A percentile compares a stretch with the other conserved stretches of the same genome.
Conservation (phyloP, 2,113 vertebrate species). For the Reinhardtius hippoglossoides region DNA sequence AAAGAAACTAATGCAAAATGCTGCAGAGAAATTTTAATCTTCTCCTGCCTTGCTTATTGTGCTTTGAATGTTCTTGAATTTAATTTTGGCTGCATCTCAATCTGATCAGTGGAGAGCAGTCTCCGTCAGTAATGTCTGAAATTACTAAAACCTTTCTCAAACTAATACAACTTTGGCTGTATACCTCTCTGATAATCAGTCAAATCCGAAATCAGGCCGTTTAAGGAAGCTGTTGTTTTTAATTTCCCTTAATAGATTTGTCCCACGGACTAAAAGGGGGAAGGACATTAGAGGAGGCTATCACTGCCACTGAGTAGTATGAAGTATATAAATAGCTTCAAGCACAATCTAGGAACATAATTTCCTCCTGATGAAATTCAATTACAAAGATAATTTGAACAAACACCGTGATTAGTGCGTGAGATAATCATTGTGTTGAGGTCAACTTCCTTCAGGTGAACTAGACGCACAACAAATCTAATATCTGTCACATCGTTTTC, state of each 20-base stretch:
- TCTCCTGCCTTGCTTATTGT: not conserved
- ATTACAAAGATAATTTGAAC: no score
- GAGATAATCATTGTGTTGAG: no score
- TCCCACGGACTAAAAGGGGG: no score
- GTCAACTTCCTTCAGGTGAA: no score
- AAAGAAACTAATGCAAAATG: not conserved
- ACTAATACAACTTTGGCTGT: not conserved
- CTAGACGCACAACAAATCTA: no score
- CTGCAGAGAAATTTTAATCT: not conserved
- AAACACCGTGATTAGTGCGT: no score
- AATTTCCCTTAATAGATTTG: not conserved
- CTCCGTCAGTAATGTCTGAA: not conserved
- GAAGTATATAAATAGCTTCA: slow-evolving; percentile 5
- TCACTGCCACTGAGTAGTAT: not conserved
- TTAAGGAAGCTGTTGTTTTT: no score
- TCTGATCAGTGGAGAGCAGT: not conserved
- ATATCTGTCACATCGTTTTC: no score
- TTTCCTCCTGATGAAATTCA: no score
- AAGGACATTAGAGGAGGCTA: slow-evolving; percentile 3
- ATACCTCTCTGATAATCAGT: not conserved
- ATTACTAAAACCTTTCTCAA: not conserved
- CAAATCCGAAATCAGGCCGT: not conserved
- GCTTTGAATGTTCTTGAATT: not conserved
- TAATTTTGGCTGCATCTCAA: not conserved
- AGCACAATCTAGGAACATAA: not conserved